Evolutionary conservation across 2,888 invertebrate genomes (phyloP).

Genomic region (Alcis repandata): DNA sequence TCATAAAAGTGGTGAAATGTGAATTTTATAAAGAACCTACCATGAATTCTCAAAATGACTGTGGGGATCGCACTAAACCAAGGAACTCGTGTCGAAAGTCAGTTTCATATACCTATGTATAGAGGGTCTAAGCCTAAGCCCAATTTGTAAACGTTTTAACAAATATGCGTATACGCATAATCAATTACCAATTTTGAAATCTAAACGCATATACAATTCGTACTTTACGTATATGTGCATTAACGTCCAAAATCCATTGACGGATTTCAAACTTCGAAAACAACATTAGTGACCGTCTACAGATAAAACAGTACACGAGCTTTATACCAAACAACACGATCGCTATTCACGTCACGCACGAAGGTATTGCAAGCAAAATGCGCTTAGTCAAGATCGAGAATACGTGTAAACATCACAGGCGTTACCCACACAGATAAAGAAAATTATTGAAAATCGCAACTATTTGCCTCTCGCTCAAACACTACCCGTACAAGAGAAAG

Average conservation of each 20-base stretch:
- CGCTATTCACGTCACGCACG: background rate
- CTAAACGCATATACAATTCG: background rate
- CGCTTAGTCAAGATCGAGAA: constrained; percentile 23
- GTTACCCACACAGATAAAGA: constrained; percentile 2
- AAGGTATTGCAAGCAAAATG: constrained; percentile 7
- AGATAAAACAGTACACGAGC: background rate
- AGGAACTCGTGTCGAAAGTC: background rate
- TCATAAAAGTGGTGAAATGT: background rate
- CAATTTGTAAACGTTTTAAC: constrained; percentile 23
- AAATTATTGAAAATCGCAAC: background rate
- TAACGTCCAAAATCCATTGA: background rate
- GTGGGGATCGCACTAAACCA: background rate
- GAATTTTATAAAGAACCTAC: background rate
- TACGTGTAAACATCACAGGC: constrained; percentile 4
- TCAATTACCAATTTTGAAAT: background rate
- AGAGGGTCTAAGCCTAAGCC: constrained; percentile 5
- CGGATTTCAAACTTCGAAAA: background rate
- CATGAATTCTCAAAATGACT: background rate
- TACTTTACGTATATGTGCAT: background rate
- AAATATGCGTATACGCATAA: constrained; percentile 15
- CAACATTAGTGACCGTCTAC: background rate
- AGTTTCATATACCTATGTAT: background rate
- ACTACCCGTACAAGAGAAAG: background rate
- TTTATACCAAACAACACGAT: background rate
- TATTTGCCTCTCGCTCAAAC: background rate